Evolutionary conservation across 2,113 vertebrate genomes (phyloP), one percentile per base, ranked within the genome.

Genomic region (Osmerus eperlanus): DNA sequence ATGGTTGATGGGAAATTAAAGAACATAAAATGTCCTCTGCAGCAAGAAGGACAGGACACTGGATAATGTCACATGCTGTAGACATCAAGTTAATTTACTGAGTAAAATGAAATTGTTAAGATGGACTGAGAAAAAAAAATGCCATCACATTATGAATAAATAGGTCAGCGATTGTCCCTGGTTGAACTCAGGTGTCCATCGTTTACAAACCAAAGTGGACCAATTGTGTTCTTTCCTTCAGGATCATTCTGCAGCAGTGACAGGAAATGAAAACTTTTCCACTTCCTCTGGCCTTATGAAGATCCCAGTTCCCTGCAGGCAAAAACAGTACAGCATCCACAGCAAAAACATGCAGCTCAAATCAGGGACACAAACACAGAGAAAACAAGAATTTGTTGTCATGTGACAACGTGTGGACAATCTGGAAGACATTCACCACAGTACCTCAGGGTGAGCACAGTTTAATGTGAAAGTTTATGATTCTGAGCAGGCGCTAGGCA

Each of bases 201-300:
- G 1, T 51, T 68, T 16, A 29, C 66, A 15, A 29, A 67, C 16
- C 73, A 23, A 55, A 68, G 68, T 9, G 25, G n/a, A 41, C 36
- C 32, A 12, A 18, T 9, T 47, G 3, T 14, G 23, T 15, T 51
- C 18, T 41, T 80, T 84, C 74, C 75, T 85, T 77, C 74, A 62
- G 82, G 85, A 76, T 75, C 32, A 72, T 83, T 75, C 83, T 82
- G 68, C 29, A 21, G 75, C 25, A 21, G 16, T 2, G 32, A 76
- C 76, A 74, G 82, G 84, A 88, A 77, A 84, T 89, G 77, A 88
- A 82, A 59, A 68, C 14, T 53, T 1, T 51, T 52, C 15, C 47
- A 76, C 63, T 63, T 67, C 21, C 66, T 67, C 55, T 56, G 65
- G 56, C 59, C 62, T 70, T 23, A 56, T 70, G 66, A 75, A 55